Evolutionary conservation across 2,888 invertebrate genomes (phyloP).

Genomic region (Melieria omissa): DNA sequence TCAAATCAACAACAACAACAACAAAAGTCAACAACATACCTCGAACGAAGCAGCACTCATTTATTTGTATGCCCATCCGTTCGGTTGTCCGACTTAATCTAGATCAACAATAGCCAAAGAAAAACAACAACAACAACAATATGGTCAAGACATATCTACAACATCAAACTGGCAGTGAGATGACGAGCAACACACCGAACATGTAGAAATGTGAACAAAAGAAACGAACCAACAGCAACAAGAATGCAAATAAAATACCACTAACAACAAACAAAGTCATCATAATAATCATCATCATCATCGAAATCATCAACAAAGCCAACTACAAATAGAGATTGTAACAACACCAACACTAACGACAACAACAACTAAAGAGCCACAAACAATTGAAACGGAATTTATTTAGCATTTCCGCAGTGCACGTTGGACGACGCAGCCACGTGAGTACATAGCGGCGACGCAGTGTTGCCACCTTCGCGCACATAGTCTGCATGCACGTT

Average conservation of each 20-base stretch:
- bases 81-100: constrained; percentile 16
- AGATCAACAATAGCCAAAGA: not conserved
- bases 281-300: constrained; percentile 49
- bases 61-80: not conserved
- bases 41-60: not conserved
- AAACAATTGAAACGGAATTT: constrained; percentile 21
- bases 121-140: not conserved
- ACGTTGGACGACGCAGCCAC: not conserved
- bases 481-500: not conserved
- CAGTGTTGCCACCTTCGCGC: constrained; percentile 33
- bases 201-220: not conserved
- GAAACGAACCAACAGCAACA: constrained; percentile 1
- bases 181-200: not conserved
- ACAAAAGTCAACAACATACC: too few relatives aligned
- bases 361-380: constrained; percentile 12
- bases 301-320: constrained; percentile 35
- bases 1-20: not conserved
- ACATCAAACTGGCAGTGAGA: not conserved
- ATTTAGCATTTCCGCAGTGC: constrained; percentile 36
- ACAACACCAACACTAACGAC: constrained; percentile 1
- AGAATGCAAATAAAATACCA: not conserved
- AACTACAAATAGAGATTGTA: not conserved
- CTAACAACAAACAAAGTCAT: constrained; percentile 50
- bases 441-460: constrained; percentile 12
- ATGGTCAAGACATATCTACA: not conserved